A percentile compares a stretch with the other conserved stretches of the same genome.
These are phyloP conservation scores for Lonchura striata DNA, from an alignment of 2,113 vertebrate species.

Conservation along the genomic window DNA sequence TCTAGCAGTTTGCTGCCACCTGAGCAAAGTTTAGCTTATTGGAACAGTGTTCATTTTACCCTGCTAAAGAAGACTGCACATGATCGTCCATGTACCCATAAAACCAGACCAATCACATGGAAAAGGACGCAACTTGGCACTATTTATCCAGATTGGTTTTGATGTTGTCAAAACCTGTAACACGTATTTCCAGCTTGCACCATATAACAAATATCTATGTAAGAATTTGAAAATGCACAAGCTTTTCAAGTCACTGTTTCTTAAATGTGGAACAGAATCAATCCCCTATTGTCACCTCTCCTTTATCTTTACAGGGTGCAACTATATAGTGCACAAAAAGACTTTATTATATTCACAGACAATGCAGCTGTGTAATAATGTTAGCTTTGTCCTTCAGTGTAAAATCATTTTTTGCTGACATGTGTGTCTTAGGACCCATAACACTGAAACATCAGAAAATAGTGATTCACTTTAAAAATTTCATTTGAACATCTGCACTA, in stretches of 20 bases:
- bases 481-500: constrained; percentile 32
- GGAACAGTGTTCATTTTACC: background rate
- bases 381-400: constrained; percentile 45
- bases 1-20: background rate
- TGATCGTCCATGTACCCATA: background rate
- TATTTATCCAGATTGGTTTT: background rate
- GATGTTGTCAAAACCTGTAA: background rate
- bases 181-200: background rate
- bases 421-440: constrained; percentile 28
- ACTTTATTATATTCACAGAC: constrained; percentile 12
- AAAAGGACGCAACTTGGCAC: background rate
- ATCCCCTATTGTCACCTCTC: background rate
- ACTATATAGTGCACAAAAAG: background rate
- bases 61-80: background rate
- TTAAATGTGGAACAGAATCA: background rate
- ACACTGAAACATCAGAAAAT: constrained; percentile 49
- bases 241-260: background rate
- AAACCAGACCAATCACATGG: background rate
- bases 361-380: constrained; percentile 45
- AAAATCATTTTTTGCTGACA: constrained; percentile 18
- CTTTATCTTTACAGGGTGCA: background rate
- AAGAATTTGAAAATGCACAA: background rate
- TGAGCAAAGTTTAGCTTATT: background rate
- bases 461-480: constrained; percentile 32
- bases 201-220: background rate